phyloP scores from a whole-genome alignment of 1,140 invertebrate species.

The Semibalanus balanoides region DNA sequence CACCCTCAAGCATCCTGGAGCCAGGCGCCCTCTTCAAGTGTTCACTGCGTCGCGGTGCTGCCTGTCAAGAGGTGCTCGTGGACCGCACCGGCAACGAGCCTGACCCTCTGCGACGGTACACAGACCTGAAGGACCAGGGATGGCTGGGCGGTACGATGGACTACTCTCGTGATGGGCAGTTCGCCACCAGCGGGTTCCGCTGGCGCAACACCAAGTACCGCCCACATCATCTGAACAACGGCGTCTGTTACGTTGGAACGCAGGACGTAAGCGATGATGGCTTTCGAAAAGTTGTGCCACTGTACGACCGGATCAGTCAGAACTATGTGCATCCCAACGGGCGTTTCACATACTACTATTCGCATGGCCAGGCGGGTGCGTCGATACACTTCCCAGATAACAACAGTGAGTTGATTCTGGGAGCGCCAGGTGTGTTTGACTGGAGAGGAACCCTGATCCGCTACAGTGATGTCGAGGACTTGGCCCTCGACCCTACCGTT shows the following conservation, averaged over 20 bases:
- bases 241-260: conserved; percentile 14
- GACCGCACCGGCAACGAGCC: conserved; percentile 1
- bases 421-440: conserved; percentile 29
- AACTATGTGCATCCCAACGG: not conserved
- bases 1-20: not conserved
- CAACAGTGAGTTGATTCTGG: conserved; percentile 23
- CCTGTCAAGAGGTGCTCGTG: conserved; percentile 6
- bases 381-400: conserved; percentile 18
- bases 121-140: conserved; percentile 14
- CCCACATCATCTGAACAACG: conserved; percentile 9
- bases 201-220: conserved; percentile 12
- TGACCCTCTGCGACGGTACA: not conserved
- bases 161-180: not conserved
- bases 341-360: conserved; percentile 18
- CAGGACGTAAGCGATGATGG: not conserved
- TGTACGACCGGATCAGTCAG: conserved; percentile 5
- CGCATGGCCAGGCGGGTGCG: conserved; percentile 24
- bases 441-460: conserved; percentile 24
- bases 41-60: not conserved
- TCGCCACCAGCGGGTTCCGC: conserved; percentile 11
- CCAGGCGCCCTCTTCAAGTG: conserved; percentile 9
- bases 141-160: conserved; percentile 16
- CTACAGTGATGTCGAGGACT: not conserved
- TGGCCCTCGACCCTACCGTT: not conserved
- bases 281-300: conserved; percentile 11